Conservation (phyloP, 2,113 vertebrate species). For the Xenus cinereus region DNA sequence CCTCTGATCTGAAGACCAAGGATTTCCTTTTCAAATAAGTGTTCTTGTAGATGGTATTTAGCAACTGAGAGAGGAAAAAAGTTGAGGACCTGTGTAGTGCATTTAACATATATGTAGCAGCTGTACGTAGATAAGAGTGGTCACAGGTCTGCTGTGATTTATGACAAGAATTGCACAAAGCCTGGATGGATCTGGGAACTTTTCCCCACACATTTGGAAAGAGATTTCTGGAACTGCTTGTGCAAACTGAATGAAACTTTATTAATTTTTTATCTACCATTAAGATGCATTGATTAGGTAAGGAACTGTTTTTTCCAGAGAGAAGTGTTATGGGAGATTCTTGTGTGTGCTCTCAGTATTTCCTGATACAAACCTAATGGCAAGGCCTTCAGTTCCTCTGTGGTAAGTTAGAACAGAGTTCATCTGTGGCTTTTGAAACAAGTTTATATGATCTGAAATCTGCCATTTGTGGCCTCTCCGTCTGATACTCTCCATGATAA, state of each 20-base stretch:
- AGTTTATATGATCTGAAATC: not conserved
- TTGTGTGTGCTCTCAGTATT: not conserved
- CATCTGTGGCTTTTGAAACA: not conserved
- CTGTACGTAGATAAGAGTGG: not conserved
- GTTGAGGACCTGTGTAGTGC: rapidly evolving
- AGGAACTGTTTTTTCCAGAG: not conserved
- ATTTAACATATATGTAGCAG: rapidly evolving
- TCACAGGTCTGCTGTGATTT: not conserved
- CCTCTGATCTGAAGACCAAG: not conserved
- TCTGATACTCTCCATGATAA: not conserved
- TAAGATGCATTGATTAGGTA: not conserved
- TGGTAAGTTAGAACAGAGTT: not conserved
- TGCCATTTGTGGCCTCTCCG: not conserved
- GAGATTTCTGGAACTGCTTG: not conserved
- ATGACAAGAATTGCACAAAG: not conserved
- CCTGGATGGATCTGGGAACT: not conserved
- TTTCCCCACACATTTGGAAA: not conserved
- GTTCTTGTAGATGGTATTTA: not conserved
- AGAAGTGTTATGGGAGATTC: not conserved
- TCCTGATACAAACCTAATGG: not conserved
- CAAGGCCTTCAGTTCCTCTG: not conserved
- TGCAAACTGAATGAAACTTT: not conserved
- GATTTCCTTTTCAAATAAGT: not conserved
- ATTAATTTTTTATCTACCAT: not conserved
- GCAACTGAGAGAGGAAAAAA: not conserved